phyloP scores from a whole-genome alignment of 2,113 vertebrate species.

The Menura novaehollandiae region DNA sequence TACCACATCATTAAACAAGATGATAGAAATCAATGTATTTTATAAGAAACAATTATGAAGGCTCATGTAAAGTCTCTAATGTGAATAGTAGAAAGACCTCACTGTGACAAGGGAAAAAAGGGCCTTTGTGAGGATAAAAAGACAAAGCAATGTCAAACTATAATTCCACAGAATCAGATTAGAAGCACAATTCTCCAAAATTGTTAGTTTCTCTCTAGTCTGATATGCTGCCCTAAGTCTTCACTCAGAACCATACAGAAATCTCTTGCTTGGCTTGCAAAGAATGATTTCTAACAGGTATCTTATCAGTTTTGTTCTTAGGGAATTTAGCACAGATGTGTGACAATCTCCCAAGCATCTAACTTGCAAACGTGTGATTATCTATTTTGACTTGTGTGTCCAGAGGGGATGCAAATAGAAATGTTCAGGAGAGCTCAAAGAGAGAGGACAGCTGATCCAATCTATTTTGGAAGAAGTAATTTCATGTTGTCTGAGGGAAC shows the following conservation, averaged over 20 bases:
- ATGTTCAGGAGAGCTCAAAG: background rate
- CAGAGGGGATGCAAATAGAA: background rate
- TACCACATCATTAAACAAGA: slow-evolving; percentile 49
- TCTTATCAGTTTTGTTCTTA: background rate
- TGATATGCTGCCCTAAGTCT: background rate
- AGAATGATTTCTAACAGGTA: background rate
- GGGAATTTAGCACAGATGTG: background rate
- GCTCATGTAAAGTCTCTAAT: background rate
- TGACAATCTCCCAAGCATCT: background rate
- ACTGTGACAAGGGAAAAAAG: background rate
- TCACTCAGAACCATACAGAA: background rate
- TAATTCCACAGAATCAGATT: slow-evolving; percentile 14
- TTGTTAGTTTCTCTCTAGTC: background rate
- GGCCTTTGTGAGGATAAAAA: background rate
- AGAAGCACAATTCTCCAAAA: background rate
- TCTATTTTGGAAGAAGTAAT: background rate
- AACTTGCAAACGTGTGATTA: background rate
- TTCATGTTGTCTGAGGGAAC: background rate
- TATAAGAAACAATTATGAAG: slow-evolving; percentile 51
- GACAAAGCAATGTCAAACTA: background rate
- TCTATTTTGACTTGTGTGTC: background rate
- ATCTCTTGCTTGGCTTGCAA: background rate
- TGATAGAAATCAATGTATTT: slow-evolving; percentile 59
- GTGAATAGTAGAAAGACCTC: background rate
- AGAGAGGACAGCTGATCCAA: background rate